Percentiles rank a stretch among this genome's conserved stretches.
Conservation (phyloP, 2,113 vertebrate genomes). For the Urocynchramus pylzowi region DNA sequence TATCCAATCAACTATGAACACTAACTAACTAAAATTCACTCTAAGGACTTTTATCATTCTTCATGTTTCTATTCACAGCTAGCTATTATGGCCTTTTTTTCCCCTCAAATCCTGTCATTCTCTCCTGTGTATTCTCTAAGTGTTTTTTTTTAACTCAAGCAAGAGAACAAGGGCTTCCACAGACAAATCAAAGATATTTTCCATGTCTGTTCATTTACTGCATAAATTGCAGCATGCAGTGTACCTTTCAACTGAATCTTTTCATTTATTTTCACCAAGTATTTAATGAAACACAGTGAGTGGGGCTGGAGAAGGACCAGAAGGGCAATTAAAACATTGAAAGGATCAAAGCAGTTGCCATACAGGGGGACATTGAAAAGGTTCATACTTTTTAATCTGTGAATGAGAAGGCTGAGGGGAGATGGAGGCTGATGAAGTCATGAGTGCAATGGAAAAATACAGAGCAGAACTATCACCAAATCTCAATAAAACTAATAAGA, state of each 20-base stretch:
- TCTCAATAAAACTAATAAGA: neutral
- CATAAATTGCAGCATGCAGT: neutral
- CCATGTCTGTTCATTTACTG: neutral
- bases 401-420: neutral
- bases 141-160: neutral
- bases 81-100: neutral
- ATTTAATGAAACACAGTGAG: neutral
- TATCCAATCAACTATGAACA: neutral
- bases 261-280: neutral
- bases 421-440: neutral
- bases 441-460: neutral
- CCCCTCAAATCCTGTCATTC: neutral
- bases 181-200: neutral
- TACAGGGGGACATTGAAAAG: neutral
- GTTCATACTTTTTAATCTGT: neutral
- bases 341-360: neutral
- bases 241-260: neutral
- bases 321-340: neutral
- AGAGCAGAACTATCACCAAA: neutral
- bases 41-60: neutral
- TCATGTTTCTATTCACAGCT: neutral
- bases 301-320: neutral
- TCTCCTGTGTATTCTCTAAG: neutral
- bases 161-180: neutral
- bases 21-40: neutral